A percentile compares a stretch with the other conserved stretches of the same genome.
Evolutionary conservation across 2,113 vertebrate genomes (phyloP).

Genomic region (Labrus mixtus): DNA sequence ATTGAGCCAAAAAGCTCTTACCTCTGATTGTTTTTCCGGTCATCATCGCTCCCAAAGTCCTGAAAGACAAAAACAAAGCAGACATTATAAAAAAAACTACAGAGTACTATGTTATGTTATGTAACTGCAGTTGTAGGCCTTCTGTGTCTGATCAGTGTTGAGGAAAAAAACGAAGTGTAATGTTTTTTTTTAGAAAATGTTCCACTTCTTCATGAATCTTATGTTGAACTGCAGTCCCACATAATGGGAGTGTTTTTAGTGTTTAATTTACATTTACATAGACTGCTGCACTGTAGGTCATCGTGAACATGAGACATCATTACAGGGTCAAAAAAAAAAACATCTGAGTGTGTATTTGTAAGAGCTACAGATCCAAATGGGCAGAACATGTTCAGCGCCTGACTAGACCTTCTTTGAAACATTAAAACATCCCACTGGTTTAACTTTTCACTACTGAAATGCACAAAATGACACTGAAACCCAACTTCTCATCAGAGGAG

Average conservation of each 20-base stretch:
- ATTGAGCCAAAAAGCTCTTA: constrained; percentile 71
- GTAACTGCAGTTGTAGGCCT: neutral
- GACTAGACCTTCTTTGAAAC: neutral
- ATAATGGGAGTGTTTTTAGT: no score
- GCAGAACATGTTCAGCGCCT: neutral
- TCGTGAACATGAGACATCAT: neutral
- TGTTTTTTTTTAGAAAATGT: no score
- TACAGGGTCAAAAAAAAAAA: neutral
- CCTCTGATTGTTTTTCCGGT: constrained; percentile 92
- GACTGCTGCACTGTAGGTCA: neutral
- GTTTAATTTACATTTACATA: neutral
- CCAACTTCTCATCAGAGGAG: constrained; percentile 11
- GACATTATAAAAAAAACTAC: neutral
- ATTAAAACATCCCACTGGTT: constrained; percentile 6
- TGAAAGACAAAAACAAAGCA: constrained; percentile 75
- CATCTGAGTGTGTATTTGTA: neutral
- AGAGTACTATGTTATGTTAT: neutral
- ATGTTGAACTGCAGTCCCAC: no score
- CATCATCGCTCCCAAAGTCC: constrained; percentile 94
- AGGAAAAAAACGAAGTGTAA: no score
- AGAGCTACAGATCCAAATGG: constrained; percentile 1
- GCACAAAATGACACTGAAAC: constrained; percentile 11
- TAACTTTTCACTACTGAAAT: neutral
- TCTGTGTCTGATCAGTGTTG: neutral
- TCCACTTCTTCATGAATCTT: no score